These are phyloP conservation scores for Gallinago nigripennis DNA, from an alignment of 2,797 vertebrate species.

Conservation along the genomic window DNA sequence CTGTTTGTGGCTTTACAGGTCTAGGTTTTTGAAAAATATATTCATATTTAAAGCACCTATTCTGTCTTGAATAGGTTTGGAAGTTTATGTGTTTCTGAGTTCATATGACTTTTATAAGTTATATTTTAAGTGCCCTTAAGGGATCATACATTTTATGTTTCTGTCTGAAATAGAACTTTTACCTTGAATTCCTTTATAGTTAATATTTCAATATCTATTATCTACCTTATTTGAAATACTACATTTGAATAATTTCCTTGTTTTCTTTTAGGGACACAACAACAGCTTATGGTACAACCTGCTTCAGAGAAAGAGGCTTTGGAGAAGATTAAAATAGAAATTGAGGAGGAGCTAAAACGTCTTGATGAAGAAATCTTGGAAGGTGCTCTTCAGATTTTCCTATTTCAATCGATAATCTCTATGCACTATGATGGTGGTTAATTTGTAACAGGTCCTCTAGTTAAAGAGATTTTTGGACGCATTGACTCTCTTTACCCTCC, in stretches of 20 bases:
- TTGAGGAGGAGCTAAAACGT: constrained; percentile 87
- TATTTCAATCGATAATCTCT: background rate
- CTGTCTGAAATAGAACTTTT: background rate
- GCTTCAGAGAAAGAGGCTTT: constrained; percentile 72
- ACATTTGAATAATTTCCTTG: background rate
- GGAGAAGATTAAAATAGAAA: constrained; percentile 83
- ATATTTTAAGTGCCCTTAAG: background rate
- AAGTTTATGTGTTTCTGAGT: background rate
- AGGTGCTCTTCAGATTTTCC: constrained; percentile 71
- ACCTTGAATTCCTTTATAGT: background rate
- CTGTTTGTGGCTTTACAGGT: background rate
- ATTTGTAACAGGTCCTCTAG: constrained; percentile 33
- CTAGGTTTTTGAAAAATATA: background rate
- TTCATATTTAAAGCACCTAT: background rate
- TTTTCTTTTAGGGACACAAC: constrained; percentile 68
- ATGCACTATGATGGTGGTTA: background rate
- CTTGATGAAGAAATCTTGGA: constrained; percentile 89
- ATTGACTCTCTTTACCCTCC: background rate
- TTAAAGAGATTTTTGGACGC: background rate
- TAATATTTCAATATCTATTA: background rate
- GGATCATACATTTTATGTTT: background rate
- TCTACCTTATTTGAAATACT: background rate
- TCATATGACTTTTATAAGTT: background rate
- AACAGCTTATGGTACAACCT: constrained; percentile 42
- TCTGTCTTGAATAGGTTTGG: background rate